Base-by-base conservation (phyloP, 2,113 vertebrate species). In the Ciconia maguari region DNA sequence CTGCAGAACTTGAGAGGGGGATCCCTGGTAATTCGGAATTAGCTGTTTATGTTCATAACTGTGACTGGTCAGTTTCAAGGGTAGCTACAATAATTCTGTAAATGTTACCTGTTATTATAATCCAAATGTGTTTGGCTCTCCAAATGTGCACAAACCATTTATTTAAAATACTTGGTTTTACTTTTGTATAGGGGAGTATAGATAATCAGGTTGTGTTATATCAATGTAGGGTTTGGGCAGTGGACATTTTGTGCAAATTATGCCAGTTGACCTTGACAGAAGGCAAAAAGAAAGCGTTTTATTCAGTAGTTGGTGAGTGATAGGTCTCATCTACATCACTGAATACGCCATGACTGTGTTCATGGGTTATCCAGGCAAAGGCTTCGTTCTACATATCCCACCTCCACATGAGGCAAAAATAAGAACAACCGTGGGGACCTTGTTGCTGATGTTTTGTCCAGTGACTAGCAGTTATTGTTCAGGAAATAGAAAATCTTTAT, bases 401-500 rank as follows among this genome's bases (percentile, higher is more conserved):
- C 76, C 93, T 93, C 70, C 84, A 62, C 54, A 29, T 65, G 12
- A 61, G 21, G 26, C 64, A 76, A 65, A 65, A 84, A 34, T 16
- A 87, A 83, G 15, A 87, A 48, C 87, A 42, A 19, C 83, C 12
- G 9, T 7, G 29, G 24, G 48, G 76, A 78, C 36, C 57, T 70
- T 32, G 4, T 10, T 61, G 75, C 70, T 89, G 86, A 52, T 51
- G 10, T 74, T 96, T 69, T 70, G 81, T 41, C 76, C 86, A 29
- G 65, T 34, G 65, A 94, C 82, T 46, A 89, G 64, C 62, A 76
- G 76, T 75, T 79, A 69, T 75, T 77, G 74, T 89, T 54, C 62
- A 92, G 79, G 60, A 96, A 90, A 93, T 41, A 91, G 82, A 85
- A 96, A 97, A 95, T 95, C 94, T 96, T 94, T 94, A 52, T 70